Base-by-base conservation (phyloP, 1,140 invertebrate genomes). In the Pectinophora gossypiella region DNA sequence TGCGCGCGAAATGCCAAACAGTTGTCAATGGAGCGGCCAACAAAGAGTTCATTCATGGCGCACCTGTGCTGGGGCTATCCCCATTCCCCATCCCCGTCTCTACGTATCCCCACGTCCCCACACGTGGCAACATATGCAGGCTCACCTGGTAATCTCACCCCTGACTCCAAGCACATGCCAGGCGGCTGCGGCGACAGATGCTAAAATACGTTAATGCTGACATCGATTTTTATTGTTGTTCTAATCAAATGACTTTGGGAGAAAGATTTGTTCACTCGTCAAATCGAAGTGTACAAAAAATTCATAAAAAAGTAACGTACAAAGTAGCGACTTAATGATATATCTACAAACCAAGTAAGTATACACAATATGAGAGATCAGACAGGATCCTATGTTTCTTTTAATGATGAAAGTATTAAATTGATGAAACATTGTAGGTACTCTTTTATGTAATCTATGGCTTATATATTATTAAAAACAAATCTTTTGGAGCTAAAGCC, bases 111-210 rank as follows among this genome's bases (percentile, higher is more conserved):
- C 18, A 32, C 38, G 21, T 32, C 42, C 76, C 78, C 65, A 75
- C 73, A 77, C 80, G 76, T 81, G 74, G 74, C 80, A 69, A 81
- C 81, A 85, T 81, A 79, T 85, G 79, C 65, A 69, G 74, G 75
- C 76, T 85, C 79, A 83, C 79, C 82, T 83, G 82, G 81, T 75
- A 52, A 63, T 68, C 82, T 77, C 70, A 56, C 50, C 62, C 56
- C 56, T 76, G 13, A 76, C 76, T 74, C 74, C 66, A 51, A 68
- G 67, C 80, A 85, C 82, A 85, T 83, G 82, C 70, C 79, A 80
- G 71, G 72, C 82, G 82, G 82, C 82, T 85, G 82, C 78, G 70
- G 67, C 67, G 63, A 80, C 82, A 85, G 82, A 85, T 85, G 82
- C 78, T 81, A 85, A 84, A 85, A 85, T 85, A 81, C 82, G 82